Percentiles rank a stretch among this genome's conserved stretches.
Conservation (phyloP, 2,113 vertebrate species). For the Talpa occidentalis region DNA sequence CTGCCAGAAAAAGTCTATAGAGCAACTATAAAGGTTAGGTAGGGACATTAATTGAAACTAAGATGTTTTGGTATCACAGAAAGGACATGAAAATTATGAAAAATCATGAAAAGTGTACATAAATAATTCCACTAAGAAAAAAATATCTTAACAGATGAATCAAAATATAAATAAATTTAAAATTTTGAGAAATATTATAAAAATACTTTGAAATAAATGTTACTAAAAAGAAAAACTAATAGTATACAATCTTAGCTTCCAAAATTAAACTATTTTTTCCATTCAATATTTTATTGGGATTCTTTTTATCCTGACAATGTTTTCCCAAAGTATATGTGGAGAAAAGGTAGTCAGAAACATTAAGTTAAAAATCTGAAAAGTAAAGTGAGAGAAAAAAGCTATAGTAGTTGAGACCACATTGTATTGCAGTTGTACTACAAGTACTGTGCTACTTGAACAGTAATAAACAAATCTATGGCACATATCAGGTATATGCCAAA, state of each 20-base stretch:
- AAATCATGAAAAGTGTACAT: not conserved
- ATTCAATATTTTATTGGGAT: not conserved
- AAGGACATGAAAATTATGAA: not conserved
- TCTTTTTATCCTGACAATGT: not conserved
- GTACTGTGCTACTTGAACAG: not conserved
- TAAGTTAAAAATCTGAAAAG: conserved; percentile 50
- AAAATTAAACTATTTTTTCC: conserved; percentile 1
- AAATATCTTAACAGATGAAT: not conserved
- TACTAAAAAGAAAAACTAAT: not conserved
- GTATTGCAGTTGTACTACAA: too few species aligned
- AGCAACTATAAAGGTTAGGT: not conserved
- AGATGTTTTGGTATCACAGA: not conserved
- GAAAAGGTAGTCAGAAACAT: conserved; percentile 25
- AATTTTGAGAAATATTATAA: not conserved
- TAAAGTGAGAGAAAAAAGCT: not conserved
- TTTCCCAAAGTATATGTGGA: conserved; percentile 17
- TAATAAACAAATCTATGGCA: not conserved
- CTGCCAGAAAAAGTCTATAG: not conserved
- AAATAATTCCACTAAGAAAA: conserved; percentile 5
- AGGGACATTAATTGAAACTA: not conserved
- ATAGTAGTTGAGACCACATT: not conserved
- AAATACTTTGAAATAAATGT: conserved; percentile 31
- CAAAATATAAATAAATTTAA: conserved; percentile 4
- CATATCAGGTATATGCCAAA: not conserved
- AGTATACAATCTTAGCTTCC: not conserved